phyloP scores from a whole-genome alignment of 2,113 vertebrate genomes.

The Cyanocitta stelleri region DNA sequence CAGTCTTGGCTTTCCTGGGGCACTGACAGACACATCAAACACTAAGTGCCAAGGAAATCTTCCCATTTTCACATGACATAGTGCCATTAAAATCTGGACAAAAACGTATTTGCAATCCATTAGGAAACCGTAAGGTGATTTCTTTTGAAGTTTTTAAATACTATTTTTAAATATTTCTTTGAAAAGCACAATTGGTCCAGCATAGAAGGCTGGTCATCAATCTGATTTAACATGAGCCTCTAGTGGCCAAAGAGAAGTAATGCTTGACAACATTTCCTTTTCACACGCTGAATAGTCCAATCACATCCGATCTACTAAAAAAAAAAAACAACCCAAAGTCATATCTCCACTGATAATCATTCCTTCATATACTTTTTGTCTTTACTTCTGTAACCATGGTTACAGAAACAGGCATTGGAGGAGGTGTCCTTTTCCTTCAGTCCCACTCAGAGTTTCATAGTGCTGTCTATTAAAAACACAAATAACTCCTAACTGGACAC shows the following conservation, averaged over 20 bases:
- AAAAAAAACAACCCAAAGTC: background rate
- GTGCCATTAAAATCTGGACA: background rate
- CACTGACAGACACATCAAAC: background rate
- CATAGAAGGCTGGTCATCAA: background rate
- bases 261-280: background rate
- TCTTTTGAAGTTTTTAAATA: background rate
- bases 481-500: background rate
- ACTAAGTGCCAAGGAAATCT: background rate
- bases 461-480: background rate
- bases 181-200: background rate
- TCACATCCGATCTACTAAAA: background rate
- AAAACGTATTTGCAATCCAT: background rate
- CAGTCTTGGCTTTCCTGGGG: background rate
- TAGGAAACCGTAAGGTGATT: background rate
- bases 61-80: background rate
- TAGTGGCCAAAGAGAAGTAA: background rate
- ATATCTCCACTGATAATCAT: background rate
- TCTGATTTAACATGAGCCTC: background rate
- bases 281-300: background rate
- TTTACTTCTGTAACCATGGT: background rate
- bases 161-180: background rate
- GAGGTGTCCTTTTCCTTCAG: background rate
- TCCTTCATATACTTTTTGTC: background rate
- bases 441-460: background rate
- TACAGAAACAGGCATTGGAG: background rate